Conservation (phyloP, 2,113 vertebrate species). For the Marcusenius ussheri region DNA sequence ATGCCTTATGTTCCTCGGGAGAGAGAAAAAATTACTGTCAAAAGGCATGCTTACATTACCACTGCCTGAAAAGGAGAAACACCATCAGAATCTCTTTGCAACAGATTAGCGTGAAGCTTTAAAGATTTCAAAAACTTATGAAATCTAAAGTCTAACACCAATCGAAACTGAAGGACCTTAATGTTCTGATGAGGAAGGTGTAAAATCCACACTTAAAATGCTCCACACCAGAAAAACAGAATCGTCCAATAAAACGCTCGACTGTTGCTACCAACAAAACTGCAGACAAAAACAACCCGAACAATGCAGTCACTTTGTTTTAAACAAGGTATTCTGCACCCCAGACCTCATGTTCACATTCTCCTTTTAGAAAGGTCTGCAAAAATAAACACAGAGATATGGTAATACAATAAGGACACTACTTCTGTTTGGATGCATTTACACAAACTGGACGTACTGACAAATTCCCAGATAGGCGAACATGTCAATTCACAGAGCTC, state of each 20-base stretch:
- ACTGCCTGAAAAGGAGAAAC: neutral
- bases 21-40: neutral
- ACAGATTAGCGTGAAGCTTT: neutral
- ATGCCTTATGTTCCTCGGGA: constrained; percentile 67
- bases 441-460: neutral
- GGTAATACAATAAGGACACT: neutral
- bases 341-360: neutral
- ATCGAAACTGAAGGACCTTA: neutral
- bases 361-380: neutral
- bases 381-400: neutral
- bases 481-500: neutral
- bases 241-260: neutral
- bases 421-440: neutral
- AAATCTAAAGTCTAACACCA: neutral
- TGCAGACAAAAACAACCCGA: neutral
- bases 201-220: neutral
- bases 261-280: neutral
- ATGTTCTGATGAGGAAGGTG: neutral
- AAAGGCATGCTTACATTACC: neutral
- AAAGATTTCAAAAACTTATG: neutral
- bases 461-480: neutral
- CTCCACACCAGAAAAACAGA: neutral
- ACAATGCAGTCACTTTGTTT: neutral
- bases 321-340: neutral
- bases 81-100: neutral